A percentile compares a stretch with the other conserved stretches of the same genome.
These are phyloP conservation scores for Aurelia aurita complex sp. Pacific DNA, from an alignment of 30 jellyfish, hydroid and myxozoan genomes.

Conservation along the genomic window DNA sequence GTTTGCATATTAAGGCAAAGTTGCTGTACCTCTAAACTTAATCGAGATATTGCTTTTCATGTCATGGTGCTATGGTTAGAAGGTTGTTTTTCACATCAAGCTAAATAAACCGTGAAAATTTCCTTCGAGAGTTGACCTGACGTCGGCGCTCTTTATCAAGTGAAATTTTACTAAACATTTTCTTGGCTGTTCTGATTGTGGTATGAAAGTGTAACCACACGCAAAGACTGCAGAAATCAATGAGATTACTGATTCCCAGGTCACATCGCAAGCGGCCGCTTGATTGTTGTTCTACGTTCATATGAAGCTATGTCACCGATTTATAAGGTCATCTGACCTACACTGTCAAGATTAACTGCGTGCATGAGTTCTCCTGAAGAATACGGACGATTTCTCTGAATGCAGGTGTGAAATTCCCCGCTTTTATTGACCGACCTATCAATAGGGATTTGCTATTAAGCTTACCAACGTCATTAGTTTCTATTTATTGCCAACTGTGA, in stretches of 20 bases:
- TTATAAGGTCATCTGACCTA: slow-evolving; percentile 78
- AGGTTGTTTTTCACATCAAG: not conserved
- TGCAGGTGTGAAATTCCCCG: slow-evolving; percentile 73
- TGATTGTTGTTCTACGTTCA: slow-evolving; percentile 49
- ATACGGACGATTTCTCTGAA: slow-evolving; percentile 48
- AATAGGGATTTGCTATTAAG: slow-evolving; percentile 59
- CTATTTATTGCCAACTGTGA: slow-evolving; percentile 61
- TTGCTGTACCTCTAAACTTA: too few species aligned
- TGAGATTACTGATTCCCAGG: slow-evolving; percentile 61
- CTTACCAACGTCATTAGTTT: slow-evolving; percentile 42
- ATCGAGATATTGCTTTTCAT: too few species aligned
- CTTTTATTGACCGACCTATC: slow-evolving; percentile 62
- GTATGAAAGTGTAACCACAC: slow-evolving; percentile 58
- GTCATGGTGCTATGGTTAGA: too few species aligned
- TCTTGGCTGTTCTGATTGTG: slow-evolving; percentile 78
- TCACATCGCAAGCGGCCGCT: slow-evolving; percentile 58
- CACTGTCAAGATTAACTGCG: slow-evolving; percentile 54
- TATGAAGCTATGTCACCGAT: slow-evolving; percentile 65
- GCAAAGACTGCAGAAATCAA: slow-evolving; percentile 47
- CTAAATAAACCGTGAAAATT: not conserved
- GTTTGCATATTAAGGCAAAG: too few species aligned
- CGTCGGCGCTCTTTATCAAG: slow-evolving; percentile 53
- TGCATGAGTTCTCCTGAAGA: slow-evolving; percentile 51
- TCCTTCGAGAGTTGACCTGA: slow-evolving; percentile 47
- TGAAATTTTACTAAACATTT: slow-evolving; percentile 61